phyloP scores from a whole-genome alignment of 1,140 invertebrate species.

The Yoshiicerus persimilis region DNA sequence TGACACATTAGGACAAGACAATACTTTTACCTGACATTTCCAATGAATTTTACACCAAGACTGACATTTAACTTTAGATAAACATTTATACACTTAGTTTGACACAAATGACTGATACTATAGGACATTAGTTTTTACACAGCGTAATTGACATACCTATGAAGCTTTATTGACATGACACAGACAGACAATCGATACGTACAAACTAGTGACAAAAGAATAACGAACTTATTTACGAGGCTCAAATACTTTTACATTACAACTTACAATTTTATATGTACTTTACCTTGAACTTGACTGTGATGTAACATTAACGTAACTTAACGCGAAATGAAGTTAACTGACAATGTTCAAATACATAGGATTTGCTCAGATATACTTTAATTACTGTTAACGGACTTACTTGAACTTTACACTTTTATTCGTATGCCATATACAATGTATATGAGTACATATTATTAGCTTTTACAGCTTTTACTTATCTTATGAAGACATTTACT shows the following conservation, averaged over 20 bases:
- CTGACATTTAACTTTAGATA: background rate
- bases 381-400: conserved; percentile 20
- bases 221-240: conserved; percentile 9
- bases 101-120: background rate
- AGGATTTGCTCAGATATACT: conserved; percentile 1
- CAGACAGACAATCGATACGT: background rate
- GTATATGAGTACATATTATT: background rate
- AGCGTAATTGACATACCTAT: background rate
- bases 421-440: background rate
- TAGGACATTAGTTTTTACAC: background rate
- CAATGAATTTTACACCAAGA: background rate
- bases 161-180: background rate
- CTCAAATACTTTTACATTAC: background rate
- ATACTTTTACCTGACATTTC: background rate
- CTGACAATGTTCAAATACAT: conserved; percentile 24
- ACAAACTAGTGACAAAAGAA: conserved; percentile 7
- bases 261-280: background rate
- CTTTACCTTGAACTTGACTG: conserved; percentile 28
- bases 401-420: background rate
- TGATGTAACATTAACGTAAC: conserved; percentile 19
- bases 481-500: background rate
- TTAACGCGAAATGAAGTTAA: conserved; percentile 6
- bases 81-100: background rate
- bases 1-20: background rate
- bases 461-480: background rate